Conservation (phyloP, 2,113 vertebrate species). For the Hypanus sabinus region DNA sequence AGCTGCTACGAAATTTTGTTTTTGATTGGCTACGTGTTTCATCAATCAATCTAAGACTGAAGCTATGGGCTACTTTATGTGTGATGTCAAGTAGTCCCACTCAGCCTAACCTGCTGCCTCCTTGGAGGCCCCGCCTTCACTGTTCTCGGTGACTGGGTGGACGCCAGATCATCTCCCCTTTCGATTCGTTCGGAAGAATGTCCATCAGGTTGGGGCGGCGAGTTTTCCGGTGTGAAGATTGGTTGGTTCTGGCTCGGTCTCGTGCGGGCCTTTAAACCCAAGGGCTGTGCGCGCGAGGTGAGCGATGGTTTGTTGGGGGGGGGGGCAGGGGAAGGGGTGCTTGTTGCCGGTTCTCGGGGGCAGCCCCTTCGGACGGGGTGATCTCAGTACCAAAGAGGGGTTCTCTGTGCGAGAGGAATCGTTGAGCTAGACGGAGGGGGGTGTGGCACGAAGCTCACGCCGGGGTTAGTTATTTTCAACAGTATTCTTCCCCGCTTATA, state of each 20-base stretch:
- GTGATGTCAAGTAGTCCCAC: background rate
- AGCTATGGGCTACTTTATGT: background rate
- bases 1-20: too few species aligned
- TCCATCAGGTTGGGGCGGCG: background rate
- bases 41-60: background rate
- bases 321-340: background rate
- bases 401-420: background rate
- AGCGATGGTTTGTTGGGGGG: background rate
- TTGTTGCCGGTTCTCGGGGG: background rate
- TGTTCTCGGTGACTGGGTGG: background rate
- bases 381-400: background rate
- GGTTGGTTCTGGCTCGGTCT: slow-evolving; percentile 1
- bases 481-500: background rate
- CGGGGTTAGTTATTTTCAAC: slow-evolving; percentile 13
- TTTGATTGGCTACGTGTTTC: background rate
- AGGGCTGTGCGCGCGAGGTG: background rate
- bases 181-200: background rate
- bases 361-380: too few species aligned
- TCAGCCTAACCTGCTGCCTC: background rate
- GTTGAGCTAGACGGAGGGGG: slow-evolving; percentile 14
- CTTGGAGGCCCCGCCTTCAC: background rate
- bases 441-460: background rate
- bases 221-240: background rate
- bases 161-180: background rate
- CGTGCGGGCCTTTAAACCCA: slow-evolving; percentile 26